These are phyloP conservation scores for Varecia variegata DNA, from an alignment of 2,797 vertebrate genomes.

Conservation along the genomic window DNA sequence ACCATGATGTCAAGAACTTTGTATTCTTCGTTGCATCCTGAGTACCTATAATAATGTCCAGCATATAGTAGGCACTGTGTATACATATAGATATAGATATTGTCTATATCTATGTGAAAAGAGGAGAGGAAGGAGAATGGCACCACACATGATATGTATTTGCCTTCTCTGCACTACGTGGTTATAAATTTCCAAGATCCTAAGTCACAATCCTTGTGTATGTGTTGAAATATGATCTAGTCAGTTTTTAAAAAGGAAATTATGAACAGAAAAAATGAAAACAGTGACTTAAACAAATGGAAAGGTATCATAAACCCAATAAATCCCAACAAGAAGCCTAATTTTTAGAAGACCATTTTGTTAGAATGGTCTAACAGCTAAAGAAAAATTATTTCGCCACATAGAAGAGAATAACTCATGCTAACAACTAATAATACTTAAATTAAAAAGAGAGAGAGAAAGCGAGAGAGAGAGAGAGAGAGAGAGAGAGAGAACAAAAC, in stretches of 20 bases:
- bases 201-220: not conserved
- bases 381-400: slow-evolving; percentile 1
- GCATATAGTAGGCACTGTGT: not conserved
- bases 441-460: not conserved
- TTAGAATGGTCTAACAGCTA: not conserved
- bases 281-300: not conserved
- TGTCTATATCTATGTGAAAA: not conserved
- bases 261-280: not conserved
- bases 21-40: not conserved
- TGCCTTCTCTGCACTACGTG: not conserved
- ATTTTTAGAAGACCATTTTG: not conserved
- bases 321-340: not conserved
- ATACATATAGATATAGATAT: no score
- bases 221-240: not conserved
- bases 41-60: not conserved
- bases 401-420: not conserved
- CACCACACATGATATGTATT: not conserved
- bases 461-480: not conserved
- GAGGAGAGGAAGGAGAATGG: not conserved
- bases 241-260: not conserved
- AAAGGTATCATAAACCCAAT: not conserved
- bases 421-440: not conserved
- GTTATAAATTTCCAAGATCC: not conserved
- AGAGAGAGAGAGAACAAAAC: not conserved
- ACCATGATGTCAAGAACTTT: not conserved